Conservation (phyloP, 2,797 vertebrate species). For the Halcyon leucocephala region DNA sequence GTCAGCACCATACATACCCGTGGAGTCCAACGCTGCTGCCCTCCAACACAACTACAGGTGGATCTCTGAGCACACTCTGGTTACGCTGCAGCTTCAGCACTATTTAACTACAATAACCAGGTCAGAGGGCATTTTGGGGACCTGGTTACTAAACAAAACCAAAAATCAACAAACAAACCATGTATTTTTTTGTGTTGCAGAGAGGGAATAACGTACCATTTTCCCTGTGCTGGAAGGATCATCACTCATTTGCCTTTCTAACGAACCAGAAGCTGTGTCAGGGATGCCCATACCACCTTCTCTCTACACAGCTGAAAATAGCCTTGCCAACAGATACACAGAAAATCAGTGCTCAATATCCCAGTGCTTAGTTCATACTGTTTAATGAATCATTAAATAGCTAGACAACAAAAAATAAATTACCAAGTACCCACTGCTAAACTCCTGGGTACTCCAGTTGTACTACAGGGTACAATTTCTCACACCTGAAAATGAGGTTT, state of each 20-base stretch:
- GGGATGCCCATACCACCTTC: background rate
- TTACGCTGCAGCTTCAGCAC: background rate
- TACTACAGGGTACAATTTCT: background rate
- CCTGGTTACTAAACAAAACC: background rate
- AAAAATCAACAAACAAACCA: background rate
- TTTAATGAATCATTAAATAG: background rate
- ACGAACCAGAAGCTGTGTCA: background rate
- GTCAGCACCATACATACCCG: rapidly evolving
- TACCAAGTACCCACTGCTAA: background rate
- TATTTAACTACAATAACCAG: background rate
- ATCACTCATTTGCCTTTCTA: background rate
- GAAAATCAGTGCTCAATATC: background rate
- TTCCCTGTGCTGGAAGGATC: background rate
- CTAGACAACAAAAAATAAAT: background rate
- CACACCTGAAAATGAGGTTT: background rate
- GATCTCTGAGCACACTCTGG: background rate
- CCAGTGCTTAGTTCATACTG: background rate
- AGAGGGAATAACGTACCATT: background rate
- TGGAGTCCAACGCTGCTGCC: background rate
- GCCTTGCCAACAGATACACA: background rate
- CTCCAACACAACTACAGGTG: background rate
- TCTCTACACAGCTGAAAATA: background rate
- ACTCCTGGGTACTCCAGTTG: background rate
- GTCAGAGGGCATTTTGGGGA: background rate
- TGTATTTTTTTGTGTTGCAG: background rate